Base-by-base conservation (phyloP, 2,888 invertebrate species). In the Campoplex capitator region DNA sequence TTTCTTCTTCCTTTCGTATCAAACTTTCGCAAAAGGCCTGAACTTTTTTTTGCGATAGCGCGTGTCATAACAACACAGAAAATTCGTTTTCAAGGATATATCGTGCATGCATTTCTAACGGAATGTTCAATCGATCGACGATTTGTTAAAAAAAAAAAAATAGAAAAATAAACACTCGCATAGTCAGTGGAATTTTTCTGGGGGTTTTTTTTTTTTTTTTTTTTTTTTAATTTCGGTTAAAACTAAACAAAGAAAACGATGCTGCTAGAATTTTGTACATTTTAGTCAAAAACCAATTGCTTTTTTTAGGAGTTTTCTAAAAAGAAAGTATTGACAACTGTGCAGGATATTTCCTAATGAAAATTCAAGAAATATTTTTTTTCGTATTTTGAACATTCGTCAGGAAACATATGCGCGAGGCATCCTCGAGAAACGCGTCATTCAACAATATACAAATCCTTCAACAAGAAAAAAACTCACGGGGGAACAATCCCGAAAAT, bases 11-110 rank as follows among this genome's bases (percentile, higher is more conserved):
- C 45, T 65, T 38, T 73, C 35, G 75, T 79, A 75, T 67, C 73
- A 68, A 84, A 84, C 56, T 77, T 81, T 77, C 73, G 51, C 73
- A 81, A 83, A 83, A 58, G 54, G 71, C 73, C 42, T 65, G 58
- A 62, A 58, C 70, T 67, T 56, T 65, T 23, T 75, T 75, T 68
- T 32, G 45, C 23, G 23, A 23, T 23, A 82, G 56, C 38, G n/a
- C 32, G 18, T 70, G 8, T 7, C 58, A 9, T 23, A 23, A 35
- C 58, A 58, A 58, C 58, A n/a, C 42, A 73, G n/a, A 75, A 79
- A 48, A 71, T 71, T 75, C n/a, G 32, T 58, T 45, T 23, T 28
- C 9, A 58, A 67, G 35, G 68, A 70, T 45, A 42, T 13, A 56
- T 70, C 9, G 65, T 51, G 62, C 16, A 35, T 42, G 45, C 18